Evolutionary conservation across 2,797 vertebrate species (phyloP).

Genomic region (Eospalax fontanierii): DNA sequence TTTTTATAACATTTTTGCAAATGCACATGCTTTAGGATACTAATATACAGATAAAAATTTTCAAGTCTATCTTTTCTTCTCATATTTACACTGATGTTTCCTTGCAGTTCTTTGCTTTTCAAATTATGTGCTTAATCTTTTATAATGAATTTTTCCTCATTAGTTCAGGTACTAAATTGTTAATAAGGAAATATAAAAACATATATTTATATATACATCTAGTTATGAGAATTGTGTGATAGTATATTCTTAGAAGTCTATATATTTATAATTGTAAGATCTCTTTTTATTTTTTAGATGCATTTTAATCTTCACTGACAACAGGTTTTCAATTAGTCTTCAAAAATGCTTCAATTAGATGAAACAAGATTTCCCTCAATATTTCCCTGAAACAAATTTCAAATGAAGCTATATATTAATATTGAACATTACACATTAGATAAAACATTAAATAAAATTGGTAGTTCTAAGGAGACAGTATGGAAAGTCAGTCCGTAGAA

Average conservation of each 20-base stretch:
- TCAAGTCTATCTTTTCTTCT: neutral
- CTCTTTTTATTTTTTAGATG: neutral
- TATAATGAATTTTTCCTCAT: neutral
- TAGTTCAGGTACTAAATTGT: neutral
- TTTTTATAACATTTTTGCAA: neutral
- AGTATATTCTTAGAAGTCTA: neutral
- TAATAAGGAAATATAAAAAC: neutral
- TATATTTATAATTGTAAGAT: slow-evolving; percentile 7
- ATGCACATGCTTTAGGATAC: neutral
- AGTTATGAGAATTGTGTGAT: neutral
- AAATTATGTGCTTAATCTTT: neutral
- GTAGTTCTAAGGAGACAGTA: neutral
- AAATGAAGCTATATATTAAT: slow-evolving; percentile 52
- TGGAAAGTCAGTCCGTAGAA: neutral
- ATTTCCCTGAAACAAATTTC: slow-evolving; percentile 55
- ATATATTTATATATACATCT: neutral
- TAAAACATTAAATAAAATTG: neutral
- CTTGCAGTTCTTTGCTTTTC: neutral
- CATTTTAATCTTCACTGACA: slow-evolving; percentile 27
- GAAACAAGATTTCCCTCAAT: slow-evolving; percentile 51
- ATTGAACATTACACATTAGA: slow-evolving; percentile 64
- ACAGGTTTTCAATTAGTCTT: slow-evolving; percentile 65
- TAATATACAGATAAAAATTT: neutral
- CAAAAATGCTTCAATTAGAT: slow-evolving; percentile 60
- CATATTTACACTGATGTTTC: neutral